Percentiles rank a stretch among this genome's conserved stretches.
These are phyloP conservation scores for Spheniscus humboldti DNA, from an alignment of 2,797 vertebrate species.

Conservation along the genomic window DNA sequence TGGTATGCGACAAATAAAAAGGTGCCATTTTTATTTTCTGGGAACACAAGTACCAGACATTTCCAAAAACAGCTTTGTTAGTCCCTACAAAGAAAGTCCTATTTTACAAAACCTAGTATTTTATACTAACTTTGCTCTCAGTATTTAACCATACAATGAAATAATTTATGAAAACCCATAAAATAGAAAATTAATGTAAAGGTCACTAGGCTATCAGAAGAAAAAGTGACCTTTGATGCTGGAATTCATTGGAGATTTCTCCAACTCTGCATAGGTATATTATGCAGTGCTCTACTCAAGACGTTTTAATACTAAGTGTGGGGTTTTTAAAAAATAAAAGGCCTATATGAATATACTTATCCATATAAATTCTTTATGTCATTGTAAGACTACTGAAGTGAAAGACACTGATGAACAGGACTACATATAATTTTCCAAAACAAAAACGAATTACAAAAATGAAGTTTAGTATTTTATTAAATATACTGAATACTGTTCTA, in stretches of 20 bases:
- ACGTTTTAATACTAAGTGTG: conserved; percentile 14
- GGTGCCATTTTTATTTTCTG: neutral
- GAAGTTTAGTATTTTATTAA: neutral
- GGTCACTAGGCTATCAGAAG: conserved; percentile 48
- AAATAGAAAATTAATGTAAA: conserved; percentile 65
- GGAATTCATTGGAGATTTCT: conserved; percentile 25
- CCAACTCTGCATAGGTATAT: conserved; percentile 32
- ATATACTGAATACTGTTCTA: neutral
- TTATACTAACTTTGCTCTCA: neutral
- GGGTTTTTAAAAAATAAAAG: neutral
- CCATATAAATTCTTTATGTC: neutral
- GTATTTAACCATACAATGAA: conserved; percentile 3
- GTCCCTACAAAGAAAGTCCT: neutral
- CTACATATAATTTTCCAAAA: neutral
- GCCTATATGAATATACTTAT: neutral
- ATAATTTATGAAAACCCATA: conserved; percentile 64
- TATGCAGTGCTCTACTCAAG: conserved; percentile 23
- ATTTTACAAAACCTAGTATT: neutral
- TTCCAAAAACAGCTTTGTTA: neutral
- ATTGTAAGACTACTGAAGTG: neutral
- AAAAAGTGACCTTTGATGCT: conserved; percentile 61
- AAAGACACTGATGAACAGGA: neutral
- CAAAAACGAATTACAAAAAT: neutral
- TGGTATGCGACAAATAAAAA: neutral
- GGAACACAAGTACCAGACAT: neutral